Base-by-base conservation (phyloP, 2,888 invertebrate species). In the Choristoneura rosaceana region DNA sequence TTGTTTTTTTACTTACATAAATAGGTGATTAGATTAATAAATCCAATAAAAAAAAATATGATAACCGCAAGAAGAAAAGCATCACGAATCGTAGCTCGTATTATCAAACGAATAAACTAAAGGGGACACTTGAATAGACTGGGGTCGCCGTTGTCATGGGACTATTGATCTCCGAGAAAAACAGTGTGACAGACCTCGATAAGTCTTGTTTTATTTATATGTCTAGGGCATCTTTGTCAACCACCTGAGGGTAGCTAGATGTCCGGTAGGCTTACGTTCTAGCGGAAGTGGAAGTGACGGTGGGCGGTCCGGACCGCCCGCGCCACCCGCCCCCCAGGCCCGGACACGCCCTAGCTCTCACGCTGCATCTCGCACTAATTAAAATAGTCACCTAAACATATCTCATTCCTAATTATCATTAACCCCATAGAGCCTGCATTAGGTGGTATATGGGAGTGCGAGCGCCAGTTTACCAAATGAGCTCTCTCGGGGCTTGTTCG, bases 221-320 rank as follows among this genome's bases (percentile, higher is more conserved):
- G 12, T 14, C 34, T 50, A 15, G 61, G 9, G 9, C 55, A 63
- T 61, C 71, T n/a, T 67, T 50, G 33, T 14, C 73, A 52, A 68
- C 73, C 80, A 80, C 82, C 80, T 80, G 76, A 78, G 76, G 75
- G 75, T 76, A 62, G 47, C 62, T 68, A 74, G 76, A 78, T 79
- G 79, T 76, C 77, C 77, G 74, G 74, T 79, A 79, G 80, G 78
- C 78, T 79, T 77, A 80, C 78, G 81, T 81, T 79, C 79, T 87
- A 84, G 84, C 89, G 93, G 92, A 94, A 92, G 87, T 92, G 93
- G 93, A 94, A 93, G 90, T 90, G 82, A 87, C 84, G 82, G 92
- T 93, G 92, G 93, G 93, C 93, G 93, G 88, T 85, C 87, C 92
- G 89, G 86, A 86, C 90, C 88, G 91, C 88, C 89, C 83, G 90